These are phyloP conservation scores for Dysmachus trigonus DNA, from an alignment of 2,888 invertebrate species.

Conservation along the genomic window DNA sequence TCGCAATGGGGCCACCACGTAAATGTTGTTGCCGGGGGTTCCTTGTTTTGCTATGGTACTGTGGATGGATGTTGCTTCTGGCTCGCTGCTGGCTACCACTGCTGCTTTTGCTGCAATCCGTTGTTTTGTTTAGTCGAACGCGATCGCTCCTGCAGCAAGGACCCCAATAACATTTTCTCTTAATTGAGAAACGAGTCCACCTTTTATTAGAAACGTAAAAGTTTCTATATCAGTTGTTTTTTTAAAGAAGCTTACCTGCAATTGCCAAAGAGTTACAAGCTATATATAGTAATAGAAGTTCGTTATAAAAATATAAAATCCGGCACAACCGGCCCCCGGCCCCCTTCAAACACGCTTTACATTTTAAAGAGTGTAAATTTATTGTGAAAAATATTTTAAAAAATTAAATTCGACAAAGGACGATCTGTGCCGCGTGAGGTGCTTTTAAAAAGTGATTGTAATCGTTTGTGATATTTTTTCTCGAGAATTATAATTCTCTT, in stretches of 20 bases:
- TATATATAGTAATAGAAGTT: conserved; percentile 8
- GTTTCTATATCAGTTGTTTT: not conserved
- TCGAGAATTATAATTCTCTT: not conserved
- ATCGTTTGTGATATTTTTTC: conserved; percentile 41
- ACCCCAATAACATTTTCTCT: conserved; percentile 53
- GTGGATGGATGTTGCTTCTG: not conserved
- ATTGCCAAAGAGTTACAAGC: not conserved
- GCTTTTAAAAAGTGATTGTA: conserved; percentile 31
- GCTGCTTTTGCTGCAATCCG: conserved; percentile 15
- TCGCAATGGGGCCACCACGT: not conserved
- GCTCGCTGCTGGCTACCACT: not conserved
- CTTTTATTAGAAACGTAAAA: conserved; percentile 21
- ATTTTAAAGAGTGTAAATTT: not conserved
- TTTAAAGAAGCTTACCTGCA: not conserved
- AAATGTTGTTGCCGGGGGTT: conserved; percentile 4
- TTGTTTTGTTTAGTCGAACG: conserved; percentile 59
- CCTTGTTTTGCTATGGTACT: not conserved
- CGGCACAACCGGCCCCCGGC: not conserved
- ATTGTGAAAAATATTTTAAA: not conserved
- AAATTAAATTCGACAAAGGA: not conserved
- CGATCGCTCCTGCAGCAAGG: conserved; percentile 63
- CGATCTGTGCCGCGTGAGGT: conserved; percentile 25
- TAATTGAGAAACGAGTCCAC: not conserved
- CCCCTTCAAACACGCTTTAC: not conserved
- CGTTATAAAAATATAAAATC: not conserved